phyloP scores from a whole-genome alignment of 2,888 invertebrate genomes.

The Cantharis lateralis region DNA sequence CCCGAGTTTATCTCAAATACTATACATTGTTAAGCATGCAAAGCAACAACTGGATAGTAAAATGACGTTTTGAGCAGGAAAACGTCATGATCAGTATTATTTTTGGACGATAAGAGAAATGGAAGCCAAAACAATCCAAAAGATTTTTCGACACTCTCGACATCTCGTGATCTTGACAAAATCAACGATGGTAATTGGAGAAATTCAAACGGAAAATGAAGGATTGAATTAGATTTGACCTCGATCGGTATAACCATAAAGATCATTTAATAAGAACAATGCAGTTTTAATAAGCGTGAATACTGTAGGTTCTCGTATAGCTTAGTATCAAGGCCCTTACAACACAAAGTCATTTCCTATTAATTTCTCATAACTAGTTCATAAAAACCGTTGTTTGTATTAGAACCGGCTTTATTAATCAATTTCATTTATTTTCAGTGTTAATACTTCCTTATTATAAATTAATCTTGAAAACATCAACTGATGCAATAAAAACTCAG shows the following conservation, averaged over 20 bases:
- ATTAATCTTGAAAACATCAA: neutral
- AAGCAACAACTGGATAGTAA: neutral
- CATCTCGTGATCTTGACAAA: too few species aligned
- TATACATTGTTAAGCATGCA: neutral
- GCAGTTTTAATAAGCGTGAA: constrained; percentile 29
- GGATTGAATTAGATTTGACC: constrained; percentile 20
- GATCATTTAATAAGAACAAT: constrained; percentile 31
- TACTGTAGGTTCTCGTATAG: constrained; percentile 10
- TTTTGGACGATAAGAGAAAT: neutral
- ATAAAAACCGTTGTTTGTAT: constrained; percentile 5
- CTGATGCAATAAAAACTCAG: neutral
- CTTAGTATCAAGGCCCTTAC: constrained; percentile 15
- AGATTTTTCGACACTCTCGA: too few species aligned
- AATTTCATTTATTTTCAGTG: neutral
- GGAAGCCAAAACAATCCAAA: neutral
- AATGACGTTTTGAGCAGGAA: neutral
- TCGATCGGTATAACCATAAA: constrained; percentile 25
- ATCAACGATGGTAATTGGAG: neutral
- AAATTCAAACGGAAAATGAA: neutral
- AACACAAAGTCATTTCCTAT: constrained; percentile 12
- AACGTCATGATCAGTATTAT: neutral
- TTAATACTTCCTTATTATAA: neutral
- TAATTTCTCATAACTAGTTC: constrained; percentile 1
- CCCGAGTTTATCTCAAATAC: constrained; percentile 5
- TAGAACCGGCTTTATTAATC: neutral